These are phyloP conservation scores for Nematopogon swammerdamellus DNA, from an alignment of 2,888 invertebrate genomes.

Conservation along the genomic window DNA sequence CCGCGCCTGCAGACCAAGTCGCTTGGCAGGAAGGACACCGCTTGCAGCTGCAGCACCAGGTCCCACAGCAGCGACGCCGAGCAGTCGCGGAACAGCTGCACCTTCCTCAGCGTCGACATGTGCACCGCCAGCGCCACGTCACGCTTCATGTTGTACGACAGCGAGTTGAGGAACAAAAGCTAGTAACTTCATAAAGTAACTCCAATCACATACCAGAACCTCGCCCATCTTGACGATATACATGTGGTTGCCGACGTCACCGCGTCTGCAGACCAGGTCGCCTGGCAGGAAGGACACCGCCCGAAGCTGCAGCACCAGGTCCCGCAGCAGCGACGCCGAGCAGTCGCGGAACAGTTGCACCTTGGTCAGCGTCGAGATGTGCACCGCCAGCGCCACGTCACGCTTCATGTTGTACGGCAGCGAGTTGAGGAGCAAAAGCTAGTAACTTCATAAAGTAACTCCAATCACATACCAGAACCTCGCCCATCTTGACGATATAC, in stretches of 20 bases:
- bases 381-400: slow-evolving; percentile 78
- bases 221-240: slow-evolving; percentile 77
- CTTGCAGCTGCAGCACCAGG: slow-evolving; percentile 74
- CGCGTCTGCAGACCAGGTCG: slow-evolving; percentile 79
- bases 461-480: slow-evolving; percentile 45
- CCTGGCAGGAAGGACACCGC: slow-evolving; percentile 78
- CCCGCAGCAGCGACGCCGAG: slow-evolving; percentile 69
- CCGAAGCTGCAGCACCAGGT: slow-evolving; percentile 74
- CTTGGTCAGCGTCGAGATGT: slow-evolving; percentile 69
- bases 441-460: too few relatives aligned
- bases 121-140: slow-evolving; percentile 82
- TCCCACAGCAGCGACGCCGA: slow-evolving; percentile 72
- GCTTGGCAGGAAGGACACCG: slow-evolving; percentile 75
- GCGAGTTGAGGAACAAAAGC: too few relatives aligned
- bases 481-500: slow-evolving; percentile 79
- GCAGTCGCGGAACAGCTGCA: slow-evolving; percentile 75
- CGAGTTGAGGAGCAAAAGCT: too few relatives aligned
- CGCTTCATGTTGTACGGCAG: too few relatives aligned
- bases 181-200: too few relatives aligned
- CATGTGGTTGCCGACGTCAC: slow-evolving; percentile 87
- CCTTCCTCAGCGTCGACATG: slow-evolving; percentile 69
- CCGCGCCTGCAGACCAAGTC: slow-evolving; percentile 82
- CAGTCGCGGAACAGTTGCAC: slow-evolving; percentile 79
- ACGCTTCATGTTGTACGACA: slow-evolving; percentile 75
- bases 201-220: slow-evolving; percentile 39